Evolutionary conservation across 2,113 vertebrate genomes (phyloP).

Genomic region (Blennius ocellaris): DNA sequence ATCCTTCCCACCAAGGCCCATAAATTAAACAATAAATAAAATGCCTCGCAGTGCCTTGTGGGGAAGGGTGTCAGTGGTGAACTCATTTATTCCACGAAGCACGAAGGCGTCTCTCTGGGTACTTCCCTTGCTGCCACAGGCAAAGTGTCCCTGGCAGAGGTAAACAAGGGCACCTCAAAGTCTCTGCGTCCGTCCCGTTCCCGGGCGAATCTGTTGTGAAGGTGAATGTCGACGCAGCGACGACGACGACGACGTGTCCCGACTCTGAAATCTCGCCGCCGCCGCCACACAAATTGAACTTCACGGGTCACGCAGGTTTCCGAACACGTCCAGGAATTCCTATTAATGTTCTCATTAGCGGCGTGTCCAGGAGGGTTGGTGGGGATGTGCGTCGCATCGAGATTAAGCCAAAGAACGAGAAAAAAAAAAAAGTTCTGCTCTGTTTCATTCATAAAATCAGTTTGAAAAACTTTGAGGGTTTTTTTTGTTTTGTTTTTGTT

Average conservation of each 20-base stretch:
- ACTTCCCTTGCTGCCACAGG: conserved; percentile 56
- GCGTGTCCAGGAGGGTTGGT: not conserved
- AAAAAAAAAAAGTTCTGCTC: no score
- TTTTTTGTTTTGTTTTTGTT: no score
- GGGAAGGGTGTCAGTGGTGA: conserved; percentile 29
- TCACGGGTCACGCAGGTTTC: not conserved
- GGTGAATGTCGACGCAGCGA: conserved; percentile 55
- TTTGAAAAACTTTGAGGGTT: no score
- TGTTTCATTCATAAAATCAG: no score
- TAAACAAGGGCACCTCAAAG: conserved; percentile 79
- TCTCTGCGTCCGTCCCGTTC: conserved; percentile 59
- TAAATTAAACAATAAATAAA: conserved; percentile 50
- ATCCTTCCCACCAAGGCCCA: not conserved
- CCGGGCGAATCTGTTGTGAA: conserved; percentile 64
- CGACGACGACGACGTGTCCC: no score
- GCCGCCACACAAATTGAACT: conserved; percentile 16
- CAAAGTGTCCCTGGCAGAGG: conserved; percentile 36
- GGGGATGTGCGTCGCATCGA: no score
- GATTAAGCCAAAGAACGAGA: no score
- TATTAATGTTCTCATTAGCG: not conserved
- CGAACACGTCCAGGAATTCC: not conserved
- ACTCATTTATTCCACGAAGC: conserved; percentile 75
- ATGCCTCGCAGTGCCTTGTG: conserved; percentile 42
- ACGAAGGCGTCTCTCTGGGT: no score
- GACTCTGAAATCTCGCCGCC: conserved; percentile 40